Percentiles rank a stretch among this genome's conserved stretches.
phyloP scores from a whole-genome alignment of 2,888 invertebrate species.

The Andrena dorsata region DNA sequence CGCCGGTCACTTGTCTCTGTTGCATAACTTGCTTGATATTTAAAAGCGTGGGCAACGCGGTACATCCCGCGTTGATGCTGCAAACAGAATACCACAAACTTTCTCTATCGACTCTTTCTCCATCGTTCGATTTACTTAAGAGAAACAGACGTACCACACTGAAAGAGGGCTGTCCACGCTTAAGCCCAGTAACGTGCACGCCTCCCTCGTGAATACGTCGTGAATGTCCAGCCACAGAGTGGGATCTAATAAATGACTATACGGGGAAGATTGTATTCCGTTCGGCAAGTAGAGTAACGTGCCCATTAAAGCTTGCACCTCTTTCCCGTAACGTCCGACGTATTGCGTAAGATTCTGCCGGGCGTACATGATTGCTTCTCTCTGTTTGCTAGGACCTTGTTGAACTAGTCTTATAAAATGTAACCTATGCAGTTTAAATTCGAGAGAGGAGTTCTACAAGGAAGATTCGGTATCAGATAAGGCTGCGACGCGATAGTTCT shows the following conservation, averaged over 20 bases:
- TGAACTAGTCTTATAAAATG: constrained; percentile 91
- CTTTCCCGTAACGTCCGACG: constrained; percentile 91
- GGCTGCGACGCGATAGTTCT: background rate
- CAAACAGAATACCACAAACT: constrained; percentile 67
- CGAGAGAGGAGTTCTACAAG: constrained; percentile 88
- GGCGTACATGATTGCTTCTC: constrained; percentile 95
- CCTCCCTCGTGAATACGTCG: constrained; percentile 96
- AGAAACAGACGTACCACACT: constrained; percentile 88
- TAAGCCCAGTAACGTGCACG: constrained; percentile 95
- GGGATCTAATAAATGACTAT: constrained; percentile 90
- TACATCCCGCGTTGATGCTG: constrained; percentile 96
- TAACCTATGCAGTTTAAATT: constrained; percentile 93
- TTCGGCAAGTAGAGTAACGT: constrained; percentile 92
- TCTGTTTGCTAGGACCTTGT: constrained; percentile 89
- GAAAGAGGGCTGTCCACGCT: constrained; percentile 96
- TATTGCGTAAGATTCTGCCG: constrained; percentile 93
- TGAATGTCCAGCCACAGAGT: constrained; percentile 92
- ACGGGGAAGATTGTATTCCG: constrained; percentile 93
- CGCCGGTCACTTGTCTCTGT: constrained; percentile 94
- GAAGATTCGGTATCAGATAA: background rate
- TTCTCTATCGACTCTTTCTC: background rate
- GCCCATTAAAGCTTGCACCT: constrained; percentile 94
- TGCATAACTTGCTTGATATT: constrained; percentile 97
- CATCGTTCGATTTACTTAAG: constrained; percentile 6
- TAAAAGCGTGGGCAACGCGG: constrained; percentile 96